These are phyloP conservation scores for Dryomyza anilis DNA, from an alignment of 2,888 invertebrate genomes.

Conservation along the genomic window DNA sequence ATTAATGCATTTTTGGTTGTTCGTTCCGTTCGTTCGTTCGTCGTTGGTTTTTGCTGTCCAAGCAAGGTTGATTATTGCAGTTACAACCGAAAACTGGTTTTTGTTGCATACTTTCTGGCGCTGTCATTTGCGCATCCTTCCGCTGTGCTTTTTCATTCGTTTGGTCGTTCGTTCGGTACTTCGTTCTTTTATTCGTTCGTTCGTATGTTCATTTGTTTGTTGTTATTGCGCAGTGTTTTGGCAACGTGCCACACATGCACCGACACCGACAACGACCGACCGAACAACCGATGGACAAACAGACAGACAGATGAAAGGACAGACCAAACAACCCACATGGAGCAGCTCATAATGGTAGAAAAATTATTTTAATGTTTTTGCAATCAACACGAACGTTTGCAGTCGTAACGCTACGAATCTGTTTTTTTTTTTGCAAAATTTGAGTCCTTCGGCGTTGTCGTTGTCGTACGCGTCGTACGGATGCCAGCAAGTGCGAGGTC, in stretches of 20 bases:
- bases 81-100: too few species aligned
- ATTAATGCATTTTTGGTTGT: not conserved
- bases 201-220: too few species aligned
- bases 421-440: too few species aligned
- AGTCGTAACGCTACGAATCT: too few species aligned
- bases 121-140: slow-evolving; percentile 22
- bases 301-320: not conserved
- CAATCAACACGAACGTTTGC: not conserved
- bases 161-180: too few species aligned
- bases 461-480: too few species aligned
- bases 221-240: too few species aligned
- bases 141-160: slow-evolving; percentile 5
- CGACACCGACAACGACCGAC: not conserved
- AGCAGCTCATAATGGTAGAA: not conserved
- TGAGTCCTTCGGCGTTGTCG: too few species aligned
- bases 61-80: too few species aligned
- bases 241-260: slow-evolving; percentile 12
- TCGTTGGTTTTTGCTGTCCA: not conserved
- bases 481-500: slow-evolving; percentile 17
- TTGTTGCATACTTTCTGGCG: slow-evolving; percentile 19
- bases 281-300: not conserved
- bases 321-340: not conserved
- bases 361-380: slow-evolving; percentile 10
- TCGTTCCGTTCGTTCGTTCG: not conserved
- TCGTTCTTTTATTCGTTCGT: too few species aligned